phyloP scores from a whole-genome alignment of 2,113 vertebrate genomes.

The Oostethus manadensis region DNA sequence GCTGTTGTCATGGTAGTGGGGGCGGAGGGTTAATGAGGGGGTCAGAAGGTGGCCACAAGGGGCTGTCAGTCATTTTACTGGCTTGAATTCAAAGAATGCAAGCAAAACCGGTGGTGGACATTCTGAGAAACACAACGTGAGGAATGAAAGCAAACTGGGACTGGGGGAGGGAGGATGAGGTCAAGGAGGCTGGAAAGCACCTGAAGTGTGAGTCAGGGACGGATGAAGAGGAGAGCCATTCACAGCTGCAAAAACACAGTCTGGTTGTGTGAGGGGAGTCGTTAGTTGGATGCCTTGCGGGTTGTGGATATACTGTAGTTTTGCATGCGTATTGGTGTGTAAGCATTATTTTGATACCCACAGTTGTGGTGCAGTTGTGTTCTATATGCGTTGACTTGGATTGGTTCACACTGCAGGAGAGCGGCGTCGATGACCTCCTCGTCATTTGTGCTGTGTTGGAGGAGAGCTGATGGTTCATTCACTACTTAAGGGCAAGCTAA shows the following conservation, averaged over 20 bases:
- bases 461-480: too few relatives aligned
- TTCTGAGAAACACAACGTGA: conserved; percentile 8
- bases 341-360: too few relatives aligned
- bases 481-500: too few relatives aligned
- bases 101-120: conserved; percentile 9
- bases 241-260: conserved; percentile 67
- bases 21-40: conserved; percentile 43
- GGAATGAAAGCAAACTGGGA: conserved; percentile 11
- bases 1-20: conserved; percentile 20
- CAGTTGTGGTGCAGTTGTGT: too few relatives aligned
- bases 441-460: too few relatives aligned
- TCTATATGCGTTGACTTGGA: too few relatives aligned
- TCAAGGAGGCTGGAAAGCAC: conserved; percentile 52
- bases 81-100: conserved; percentile 42
- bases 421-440: too few relatives aligned
- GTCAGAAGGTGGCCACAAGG: conserved; percentile 35
- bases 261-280: conserved; percentile 42
- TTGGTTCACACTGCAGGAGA: too few relatives aligned
- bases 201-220: conserved; percentile 57
- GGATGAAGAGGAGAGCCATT: conserved; percentile 30
- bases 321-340: too few relatives aligned
- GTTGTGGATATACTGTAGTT: too few relatives aligned
- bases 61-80: conserved; percentile 39
- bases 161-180: conserved; percentile 27
- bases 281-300: conserved; percentile 1